Percentiles rank a stretch among this genome's conserved stretches.
phyloP scores from a whole-genome alignment of 2,113 vertebrate genomes.

The Murina feae region DNA sequence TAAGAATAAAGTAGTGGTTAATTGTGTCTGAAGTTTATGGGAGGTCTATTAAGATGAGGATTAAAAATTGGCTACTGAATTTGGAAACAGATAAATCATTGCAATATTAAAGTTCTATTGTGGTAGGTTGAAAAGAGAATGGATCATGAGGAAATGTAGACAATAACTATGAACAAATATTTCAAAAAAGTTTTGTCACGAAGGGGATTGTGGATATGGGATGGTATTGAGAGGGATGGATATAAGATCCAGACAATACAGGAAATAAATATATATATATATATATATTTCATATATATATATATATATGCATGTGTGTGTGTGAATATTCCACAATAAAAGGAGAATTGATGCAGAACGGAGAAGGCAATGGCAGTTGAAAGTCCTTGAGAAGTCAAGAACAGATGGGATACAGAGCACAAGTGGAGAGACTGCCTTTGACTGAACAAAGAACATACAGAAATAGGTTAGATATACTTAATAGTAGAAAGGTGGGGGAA shows the following conservation, averaged over 20 bases:
- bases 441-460: slow-evolving; percentile 1
- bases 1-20: neutral
- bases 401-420: neutral
- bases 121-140: neutral
- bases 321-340: neutral
- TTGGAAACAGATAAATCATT: neutral
- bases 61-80: neutral
- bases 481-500: neutral
- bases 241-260: neutral
- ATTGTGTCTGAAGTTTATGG: neutral
- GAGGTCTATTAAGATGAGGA: neutral
- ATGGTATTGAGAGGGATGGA: neutral
- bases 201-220: neutral
- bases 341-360: neutral
- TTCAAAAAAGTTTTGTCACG: neutral
- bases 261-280: too few species aligned
- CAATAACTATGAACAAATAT: neutral
- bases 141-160: neutral
- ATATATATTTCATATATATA: too few species aligned
- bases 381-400: slow-evolving; percentile 11
- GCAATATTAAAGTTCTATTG: neutral
- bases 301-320: too few species aligned
- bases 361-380: neutral
- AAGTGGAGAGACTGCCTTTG: neutral
- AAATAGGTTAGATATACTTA: neutral